Percentiles rank a stretch among this genome's conserved stretches.
Conservation (phyloP, 2,113 vertebrate species). For the Tachysurus vachellii region DNA sequence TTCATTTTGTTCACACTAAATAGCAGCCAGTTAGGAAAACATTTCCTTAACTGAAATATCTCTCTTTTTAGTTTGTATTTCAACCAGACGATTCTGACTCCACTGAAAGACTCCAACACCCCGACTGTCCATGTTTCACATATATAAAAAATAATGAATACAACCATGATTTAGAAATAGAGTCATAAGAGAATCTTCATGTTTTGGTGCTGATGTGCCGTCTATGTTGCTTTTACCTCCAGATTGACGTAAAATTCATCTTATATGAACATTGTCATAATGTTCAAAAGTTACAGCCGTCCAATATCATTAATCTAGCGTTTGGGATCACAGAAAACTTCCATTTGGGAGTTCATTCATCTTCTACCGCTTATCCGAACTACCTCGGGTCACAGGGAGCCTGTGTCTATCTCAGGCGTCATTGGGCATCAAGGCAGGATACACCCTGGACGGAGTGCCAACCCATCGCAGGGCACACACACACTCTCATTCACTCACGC, state of each 20-base stretch:
- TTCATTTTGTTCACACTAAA: no score
- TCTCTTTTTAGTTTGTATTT: not conserved
- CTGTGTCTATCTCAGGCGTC: no score
- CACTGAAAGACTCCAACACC: not conserved
- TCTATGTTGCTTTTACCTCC: not conserved
- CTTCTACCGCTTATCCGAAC: no score
- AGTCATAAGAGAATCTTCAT: no score
- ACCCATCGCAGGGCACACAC: no score
- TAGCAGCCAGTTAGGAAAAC: not conserved
- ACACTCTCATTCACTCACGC: no score
- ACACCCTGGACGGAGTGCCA: no score
- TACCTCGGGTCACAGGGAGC: no score
- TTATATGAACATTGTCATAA: not conserved
- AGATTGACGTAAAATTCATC: not conserved
- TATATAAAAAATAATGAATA: not conserved
- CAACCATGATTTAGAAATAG: not conserved
- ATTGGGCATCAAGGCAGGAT: no score
- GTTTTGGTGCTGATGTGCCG: not conserved
- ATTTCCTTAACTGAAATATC: not conserved
- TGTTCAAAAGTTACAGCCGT: not conserved
- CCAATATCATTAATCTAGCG: not conserved
- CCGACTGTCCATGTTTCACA: not conserved
- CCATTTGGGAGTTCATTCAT: no score
- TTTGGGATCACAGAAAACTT: not conserved
- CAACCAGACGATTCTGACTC: not conserved